Percentiles rank a stretch among this genome's conserved stretches.
Evolutionary conservation across 2,888 invertebrate genomes (phyloP).

Genomic region (Drosophila fungiperda): DNA sequence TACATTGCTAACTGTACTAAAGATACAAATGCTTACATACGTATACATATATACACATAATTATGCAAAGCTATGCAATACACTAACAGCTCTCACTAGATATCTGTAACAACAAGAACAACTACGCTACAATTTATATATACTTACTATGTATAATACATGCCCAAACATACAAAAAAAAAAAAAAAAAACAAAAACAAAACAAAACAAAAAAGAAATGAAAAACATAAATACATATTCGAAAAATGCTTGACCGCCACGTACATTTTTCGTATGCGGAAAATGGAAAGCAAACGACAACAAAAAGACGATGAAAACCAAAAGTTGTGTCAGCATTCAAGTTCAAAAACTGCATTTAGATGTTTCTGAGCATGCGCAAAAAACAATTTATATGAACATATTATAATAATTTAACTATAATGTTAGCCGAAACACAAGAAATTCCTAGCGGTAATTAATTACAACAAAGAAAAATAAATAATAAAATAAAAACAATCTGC

Average conservation of each 20-base stretch:
- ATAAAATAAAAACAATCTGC: conserved; percentile 37
- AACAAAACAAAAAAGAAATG: conserved; percentile 15
- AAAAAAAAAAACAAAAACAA: not conserved
- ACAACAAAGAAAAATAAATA: conserved; percentile 33
- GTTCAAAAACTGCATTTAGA: conserved; percentile 80
- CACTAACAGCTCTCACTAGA: conserved; percentile 33
- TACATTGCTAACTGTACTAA: conserved; percentile 30
- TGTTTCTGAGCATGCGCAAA: conserved; percentile 81
- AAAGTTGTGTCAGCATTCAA: conserved; percentile 65
- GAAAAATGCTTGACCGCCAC: conserved; percentile 37
- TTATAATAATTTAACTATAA: conserved; percentile 50
- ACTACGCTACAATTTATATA: conserved; percentile 52
- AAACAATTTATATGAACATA: conserved; percentile 69
- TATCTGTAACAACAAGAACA: conserved; percentile 46
- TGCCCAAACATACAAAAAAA: conserved; percentile 13
- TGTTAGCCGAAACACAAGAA: conserved; percentile 44
- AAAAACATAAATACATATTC: conserved; percentile 28
- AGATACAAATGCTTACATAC: conserved; percentile 37
- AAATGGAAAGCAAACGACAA: conserved; percentile 15
- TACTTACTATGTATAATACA: conserved; percentile 21
- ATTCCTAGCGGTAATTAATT: conserved; percentile 41
- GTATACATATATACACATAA: conserved; percentile 10
- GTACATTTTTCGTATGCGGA: conserved; percentile 27
- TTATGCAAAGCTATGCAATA: conserved; percentile 29
- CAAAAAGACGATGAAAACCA: conserved; percentile 19